Base-by-base conservation (phyloP, 2,888 invertebrate species). In the Rotaria magnacalcarata region DNA sequence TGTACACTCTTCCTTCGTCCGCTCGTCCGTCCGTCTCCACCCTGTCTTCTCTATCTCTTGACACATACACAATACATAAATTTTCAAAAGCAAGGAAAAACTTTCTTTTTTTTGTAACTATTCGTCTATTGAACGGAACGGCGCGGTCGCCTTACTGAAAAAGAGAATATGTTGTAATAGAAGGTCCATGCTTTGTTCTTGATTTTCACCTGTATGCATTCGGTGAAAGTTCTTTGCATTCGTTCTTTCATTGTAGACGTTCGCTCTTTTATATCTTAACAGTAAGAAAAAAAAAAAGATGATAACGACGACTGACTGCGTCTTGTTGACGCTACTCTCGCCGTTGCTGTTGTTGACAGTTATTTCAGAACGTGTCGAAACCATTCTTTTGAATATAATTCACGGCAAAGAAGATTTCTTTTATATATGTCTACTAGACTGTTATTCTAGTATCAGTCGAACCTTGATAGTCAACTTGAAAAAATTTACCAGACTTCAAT, bases 31-130 rank as follows among this genome's bases (percentile, higher is more conserved):
- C 67, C 67, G 67, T 67, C 67, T 67, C 34, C 67, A 67, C 6
- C 67, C 67, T 67, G 67, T 67, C 67, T 67, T 67, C 67, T 67
- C 67, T 67, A 67, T 67, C 67, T 67, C 27, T 34, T 67, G 67
- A 67, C 67, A 67, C 34, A 27, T 24, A 19, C 34, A 34, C 34
- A 67, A 41, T 19, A 16, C 19, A 34, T 41, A 41, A 19, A 41
- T 41, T 67, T 67, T 67, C 27, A 67, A 67, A 67, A 67, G 67
- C 67, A 67, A 67, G 67, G 67, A 41, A 67, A 67, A 67, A 34
- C 34, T 67, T 34, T 67, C 19, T 41, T 5, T 67, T 67, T 67
- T 67, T 34, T 34, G 34, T 34, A 34, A 41, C 27, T 19, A 67
- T 67, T 34, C 27, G 19, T 34, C 34, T 67, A 67, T 67, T 67